Evolutionary conservation across 2,797 vertebrate species (phyloP).

Genomic region (Amblyraja radiata): DNA sequence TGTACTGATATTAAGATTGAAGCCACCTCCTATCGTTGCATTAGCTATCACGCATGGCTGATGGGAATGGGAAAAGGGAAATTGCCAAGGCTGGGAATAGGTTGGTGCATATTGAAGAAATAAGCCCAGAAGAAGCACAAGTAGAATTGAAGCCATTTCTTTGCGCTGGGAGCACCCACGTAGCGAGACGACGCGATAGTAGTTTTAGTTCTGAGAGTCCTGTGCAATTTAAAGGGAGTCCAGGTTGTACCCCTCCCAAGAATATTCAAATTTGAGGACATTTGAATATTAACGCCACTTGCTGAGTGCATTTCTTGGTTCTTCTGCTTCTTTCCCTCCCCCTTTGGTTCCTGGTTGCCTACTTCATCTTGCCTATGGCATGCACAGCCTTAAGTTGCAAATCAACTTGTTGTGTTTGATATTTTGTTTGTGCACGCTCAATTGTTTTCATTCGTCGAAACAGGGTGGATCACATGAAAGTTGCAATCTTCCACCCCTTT

Average conservation of each 20-base stretch:
- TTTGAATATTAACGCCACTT: constrained; percentile 5
- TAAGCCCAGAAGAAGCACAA: not conserved
- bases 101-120: not conserved
- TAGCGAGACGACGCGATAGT: not conserved
- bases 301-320: too few relatives aligned
- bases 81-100: too few relatives aligned
- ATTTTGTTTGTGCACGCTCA: too few relatives aligned
- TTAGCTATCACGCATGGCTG: not conserved
- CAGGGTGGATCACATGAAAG: too few relatives aligned
- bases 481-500: too few relatives aligned
- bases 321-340: not conserved
- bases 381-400: too few relatives aligned
- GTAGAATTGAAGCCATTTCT: not conserved
- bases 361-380: too few relatives aligned
- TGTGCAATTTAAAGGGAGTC: not conserved
- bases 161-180: not conserved
- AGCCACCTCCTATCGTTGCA: not conserved
- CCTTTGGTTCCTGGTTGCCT: not conserved
- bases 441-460: too few relatives aligned
- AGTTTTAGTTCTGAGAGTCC: not conserved
- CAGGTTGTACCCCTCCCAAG: not conserved
- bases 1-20: not conserved
- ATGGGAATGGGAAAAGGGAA: too few relatives aligned
- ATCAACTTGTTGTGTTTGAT: too few relatives aligned
- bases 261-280: not conserved